These are phyloP conservation scores for Brachyopa scutellaris DNA, from an alignment of 2,888 invertebrate species.

Conservation along the genomic window DNA sequence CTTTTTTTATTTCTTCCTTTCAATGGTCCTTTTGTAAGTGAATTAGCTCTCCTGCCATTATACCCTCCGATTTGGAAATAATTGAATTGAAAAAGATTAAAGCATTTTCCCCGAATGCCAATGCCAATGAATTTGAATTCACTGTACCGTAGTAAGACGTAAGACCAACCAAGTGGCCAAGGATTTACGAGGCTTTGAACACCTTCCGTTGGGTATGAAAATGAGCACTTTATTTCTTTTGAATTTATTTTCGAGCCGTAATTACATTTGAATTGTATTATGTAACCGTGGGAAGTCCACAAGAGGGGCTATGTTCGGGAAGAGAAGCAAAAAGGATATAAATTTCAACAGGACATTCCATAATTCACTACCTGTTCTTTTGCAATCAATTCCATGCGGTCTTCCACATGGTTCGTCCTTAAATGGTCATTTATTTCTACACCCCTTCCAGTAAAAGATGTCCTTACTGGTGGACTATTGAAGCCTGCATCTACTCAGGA, in stretches of 20 bases:
- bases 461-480: too few species aligned
- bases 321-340: too few species aligned
- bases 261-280: too few species aligned
- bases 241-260: too few species aligned
- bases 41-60: slow-evolving; percentile 60
- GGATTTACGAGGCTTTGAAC: slow-evolving; percentile 59
- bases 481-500: too few species aligned
- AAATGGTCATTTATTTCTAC: neutral
- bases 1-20: slow-evolving; percentile 11
- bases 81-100: slow-evolving; percentile 82
- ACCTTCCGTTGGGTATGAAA: slow-evolving; percentile 37
- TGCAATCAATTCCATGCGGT: too few species aligned
- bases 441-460: too few species aligned
- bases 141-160: slow-evolving; percentile 36
- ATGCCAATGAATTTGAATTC: slow-evolving; percentile 60
- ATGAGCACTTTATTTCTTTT: slow-evolving; percentile 23
- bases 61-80: slow-evolving; percentile 79
- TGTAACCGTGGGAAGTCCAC: too few species aligned
- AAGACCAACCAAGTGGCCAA: slow-evolving; percentile 5
- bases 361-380: too few species aligned
- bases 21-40: slow-evolving; percentile 66
- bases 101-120: slow-evolving; percentile 77
- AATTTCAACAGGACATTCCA: too few species aligned
- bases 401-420: neutral
- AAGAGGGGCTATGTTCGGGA: too few species aligned